Evolutionary conservation across 2,797 vertebrate species (phyloP).

Genomic region (Decapterus maruadsi): DNA sequence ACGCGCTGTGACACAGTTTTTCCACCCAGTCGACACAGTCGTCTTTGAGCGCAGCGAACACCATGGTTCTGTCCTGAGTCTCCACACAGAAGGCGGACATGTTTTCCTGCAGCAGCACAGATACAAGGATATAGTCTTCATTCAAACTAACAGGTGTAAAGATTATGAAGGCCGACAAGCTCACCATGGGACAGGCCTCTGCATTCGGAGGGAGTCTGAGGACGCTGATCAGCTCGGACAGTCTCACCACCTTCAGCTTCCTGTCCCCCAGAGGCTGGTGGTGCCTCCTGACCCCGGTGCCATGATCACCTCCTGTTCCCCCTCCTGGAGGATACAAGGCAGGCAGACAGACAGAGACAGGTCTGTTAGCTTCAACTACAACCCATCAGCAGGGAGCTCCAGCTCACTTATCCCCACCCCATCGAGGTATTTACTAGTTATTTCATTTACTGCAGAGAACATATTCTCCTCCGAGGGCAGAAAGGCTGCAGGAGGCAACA

Average conservation of each 20-base stretch:
- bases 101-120: slow-evolving; percentile 78
- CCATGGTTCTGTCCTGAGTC: slow-evolving; percentile 86
- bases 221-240: slow-evolving; percentile 90
- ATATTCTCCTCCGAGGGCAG: neutral
- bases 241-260: slow-evolving; percentile 88
- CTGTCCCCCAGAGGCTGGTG: slow-evolving; percentile 72
- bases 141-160: neutral
- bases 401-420: neutral
- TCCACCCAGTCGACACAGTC: slow-evolving; percentile 91
- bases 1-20: slow-evolving; percentile 88
- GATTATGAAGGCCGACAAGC: neutral
- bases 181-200: slow-evolving; percentile 87
- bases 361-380: neutral
- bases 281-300: slow-evolving; percentile 65
- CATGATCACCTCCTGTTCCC: slow-evolving; percentile 37
- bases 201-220: slow-evolving; percentile 83
- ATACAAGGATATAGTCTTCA: neutral
- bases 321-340: slow-evolving; percentile 36
- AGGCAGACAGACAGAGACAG: slow-evolving; percentile 8
- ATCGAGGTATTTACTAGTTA: neutral
- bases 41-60: slow-evolving; percentile 89
- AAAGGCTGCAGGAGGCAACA: neutral
- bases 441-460: neutral
- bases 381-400: neutral
- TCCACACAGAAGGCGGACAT: slow-evolving; percentile 91